phyloP scores from a whole-genome alignment of 2,888 invertebrate genomes.

The Campoplex nolae region DNA sequence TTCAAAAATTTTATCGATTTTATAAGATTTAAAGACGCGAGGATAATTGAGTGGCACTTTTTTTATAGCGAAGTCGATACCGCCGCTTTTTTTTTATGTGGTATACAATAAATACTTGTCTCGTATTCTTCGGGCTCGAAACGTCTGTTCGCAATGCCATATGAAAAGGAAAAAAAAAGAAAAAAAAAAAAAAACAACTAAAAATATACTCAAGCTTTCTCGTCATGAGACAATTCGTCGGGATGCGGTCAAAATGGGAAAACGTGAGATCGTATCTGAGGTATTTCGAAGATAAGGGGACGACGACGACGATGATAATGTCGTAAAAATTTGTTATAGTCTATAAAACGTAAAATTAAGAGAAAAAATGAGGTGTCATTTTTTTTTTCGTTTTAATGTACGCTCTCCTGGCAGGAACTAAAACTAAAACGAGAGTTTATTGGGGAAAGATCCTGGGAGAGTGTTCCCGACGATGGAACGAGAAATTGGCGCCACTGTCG shows the following conservation, averaged over 20 bases:
- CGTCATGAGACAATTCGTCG: slow-evolving; percentile 1
- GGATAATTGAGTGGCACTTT: neutral
- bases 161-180: neutral
- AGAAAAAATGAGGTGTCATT: slow-evolving; percentile 9
- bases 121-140: neutral
- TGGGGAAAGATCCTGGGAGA: neutral
- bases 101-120: neutral
- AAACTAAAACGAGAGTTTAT: slow-evolving; percentile 19
- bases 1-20: neutral
- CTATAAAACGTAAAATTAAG: slow-evolving; percentile 43
- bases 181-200: neutral
- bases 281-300: neutral
- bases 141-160: neutral
- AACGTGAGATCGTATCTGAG: neutral
- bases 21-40: neutral
- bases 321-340: slow-evolving; percentile 62
- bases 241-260: neutral
- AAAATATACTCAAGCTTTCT: neutral
- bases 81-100: neutral
- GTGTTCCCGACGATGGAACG: neutral
- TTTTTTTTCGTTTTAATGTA: slow-evolving; percentile 31
- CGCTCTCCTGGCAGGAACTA: slow-evolving; percentile 17
- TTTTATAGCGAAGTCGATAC: neutral
- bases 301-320: slow-evolving; percentile 20
- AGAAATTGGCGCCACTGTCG: neutral